Percentiles rank a stretch among this genome's conserved stretches.
phyloP scores from a whole-genome alignment of 2,113 vertebrate genomes.

The Tragelaphus strepsiceros region DNA sequence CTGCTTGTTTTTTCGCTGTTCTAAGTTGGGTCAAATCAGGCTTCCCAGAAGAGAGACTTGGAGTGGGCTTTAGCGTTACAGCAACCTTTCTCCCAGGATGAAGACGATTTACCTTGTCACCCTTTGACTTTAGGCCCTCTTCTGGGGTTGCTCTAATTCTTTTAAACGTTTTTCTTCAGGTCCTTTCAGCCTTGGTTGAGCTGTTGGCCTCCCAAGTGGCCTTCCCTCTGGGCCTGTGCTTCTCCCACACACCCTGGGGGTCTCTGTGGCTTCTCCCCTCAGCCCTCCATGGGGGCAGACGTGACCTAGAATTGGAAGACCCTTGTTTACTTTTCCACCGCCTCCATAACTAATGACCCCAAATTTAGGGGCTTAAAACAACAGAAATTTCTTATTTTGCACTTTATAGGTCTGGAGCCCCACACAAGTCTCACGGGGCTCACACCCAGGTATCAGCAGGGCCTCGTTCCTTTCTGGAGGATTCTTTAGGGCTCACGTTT shows the following conservation, averaged over 20 bases:
- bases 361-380: background rate
- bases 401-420: background rate
- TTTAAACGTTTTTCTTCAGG: background rate
- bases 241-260: background rate
- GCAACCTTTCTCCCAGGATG: background rate
- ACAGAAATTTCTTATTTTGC: background rate
- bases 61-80: background rate
- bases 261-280: background rate
- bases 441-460: background rate
- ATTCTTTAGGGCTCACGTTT: background rate
- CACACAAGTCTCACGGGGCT: background rate
- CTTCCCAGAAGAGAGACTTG: background rate
- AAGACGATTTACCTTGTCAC: background rate
- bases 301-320: background rate
- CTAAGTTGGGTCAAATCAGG: background rate
- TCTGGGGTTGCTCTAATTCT: background rate
- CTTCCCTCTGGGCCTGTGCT: background rate
- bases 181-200: background rate
- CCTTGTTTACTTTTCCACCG: background rate
- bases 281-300: background rate
- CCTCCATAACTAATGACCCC: background rate
- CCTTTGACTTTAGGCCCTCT: background rate
- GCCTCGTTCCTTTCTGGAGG: background rate
- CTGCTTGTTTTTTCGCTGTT: constrained; percentile 1
- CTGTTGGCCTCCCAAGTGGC: background rate